Evolutionary conservation across 1,140 invertebrate genomes (phyloP), one percentile per base, ranked within the genome.

Genomic region (Drosophila albomicans): DNA sequence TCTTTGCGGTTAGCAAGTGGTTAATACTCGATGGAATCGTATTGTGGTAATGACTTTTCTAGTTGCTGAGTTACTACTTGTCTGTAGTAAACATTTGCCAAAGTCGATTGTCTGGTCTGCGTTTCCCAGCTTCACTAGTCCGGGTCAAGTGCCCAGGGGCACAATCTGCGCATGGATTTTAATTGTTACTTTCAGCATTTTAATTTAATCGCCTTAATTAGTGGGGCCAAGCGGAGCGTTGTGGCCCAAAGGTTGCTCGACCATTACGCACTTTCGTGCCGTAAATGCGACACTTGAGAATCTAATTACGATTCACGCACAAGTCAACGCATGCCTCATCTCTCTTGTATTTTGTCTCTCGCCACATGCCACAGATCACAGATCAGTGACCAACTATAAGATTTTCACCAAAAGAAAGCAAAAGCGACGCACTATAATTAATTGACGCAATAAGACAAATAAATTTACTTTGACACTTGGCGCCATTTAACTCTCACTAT

Each of bases 241-340:
- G 11, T 41, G 35, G 16, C 62, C 11, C 41, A 69, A 74, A 75
- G 79, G 82, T 82, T 81, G 79, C 61, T 59, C 67, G 82, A 76
- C 79, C 82, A 86, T 74, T 82, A 78, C 82, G 79, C 82, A 87
- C 82, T 87, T 77, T 82, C 77, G 66, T 64, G 49, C 64, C 54
- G 75, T 78, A 71, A 85, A 79, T 66, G 77, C 79, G 85, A 89
- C 80, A 81, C 78, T 69, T 69, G 67, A 84, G 85, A 82, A 89
- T 81, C 82, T 81, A 88, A 84, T 84, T 80, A 70, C 61, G 35
- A 62, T 52, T 8, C 54, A 65, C 43, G 45, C 66, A 28, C 46
- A 46, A 41, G 11, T 45, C 65, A 13, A 46, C 20, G 10, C 35
- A 61, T 35, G 20, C 25, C 32, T 5, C 8, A 8, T 0, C 32